Base-by-base conservation (phyloP, 2,888 invertebrate genomes). In the Parelbella ahira region DNA sequence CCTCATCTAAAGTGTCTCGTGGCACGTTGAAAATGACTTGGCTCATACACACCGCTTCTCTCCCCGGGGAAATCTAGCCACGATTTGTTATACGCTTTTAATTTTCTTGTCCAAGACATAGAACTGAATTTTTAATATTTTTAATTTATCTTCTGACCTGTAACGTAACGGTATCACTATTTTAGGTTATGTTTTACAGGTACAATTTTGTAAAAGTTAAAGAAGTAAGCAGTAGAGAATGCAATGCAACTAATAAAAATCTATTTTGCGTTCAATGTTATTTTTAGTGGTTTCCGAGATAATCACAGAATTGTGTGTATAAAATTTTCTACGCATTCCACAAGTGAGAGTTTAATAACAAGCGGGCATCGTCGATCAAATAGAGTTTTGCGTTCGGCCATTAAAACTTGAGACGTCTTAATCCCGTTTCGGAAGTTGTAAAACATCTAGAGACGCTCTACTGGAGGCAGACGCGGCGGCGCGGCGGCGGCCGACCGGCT, bases 21-120 rank as follows among this genome's bases (percentile, higher is more conserved):
- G 63, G 56, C 60, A 65, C 59, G 62, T 67, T 60, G 64, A 56
- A 68, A 69, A 72, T 72, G 70, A 73, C 70, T 69, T 60, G 51
- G 60, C 68, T 71, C 74, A 71, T 70, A 68, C 64, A 60, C 54
- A 56, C 59, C 51, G 48, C 45, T 47, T 41, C 45, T 42, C 78
- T 20, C 33, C 21, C 6, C 3, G 5, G 41, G 41, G 33, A 41
- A 33, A 42, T 42, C 34, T 42, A 28, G 15, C 21, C 34, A 34
- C 51, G 45, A 44, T 49, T 39, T 49, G 39, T 50, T 27, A 41
- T 44, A 41, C 15, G 21, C 27, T 25, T 20, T 19, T 32, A 11
- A 25, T 41, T 41, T 37, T 24, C 28, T 41, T 33, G 12, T 19
- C 12, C 8, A 10, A 25, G 8, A 7, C 21, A 24, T 27, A 19